A percentile compares a stretch with the other conserved stretches of the same genome.
These are phyloP conservation scores for Condylura cristata DNA, from an alignment of 2,113 vertebrate species.

Conservation along the genomic window DNA sequence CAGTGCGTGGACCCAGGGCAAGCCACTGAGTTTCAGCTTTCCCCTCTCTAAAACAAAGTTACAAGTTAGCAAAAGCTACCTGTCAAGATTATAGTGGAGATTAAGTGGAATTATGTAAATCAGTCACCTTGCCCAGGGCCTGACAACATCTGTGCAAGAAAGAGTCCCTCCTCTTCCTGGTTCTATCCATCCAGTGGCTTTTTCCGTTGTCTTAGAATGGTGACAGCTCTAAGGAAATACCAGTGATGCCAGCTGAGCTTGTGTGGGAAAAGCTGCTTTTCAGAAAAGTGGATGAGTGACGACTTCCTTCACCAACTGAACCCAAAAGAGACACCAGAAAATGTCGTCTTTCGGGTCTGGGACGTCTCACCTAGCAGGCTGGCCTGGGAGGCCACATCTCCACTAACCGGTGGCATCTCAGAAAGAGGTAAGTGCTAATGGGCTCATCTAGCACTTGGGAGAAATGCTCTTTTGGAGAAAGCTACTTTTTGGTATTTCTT, in stretches of 20 bases:
- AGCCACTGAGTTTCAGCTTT: background rate
- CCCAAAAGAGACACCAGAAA: no score
- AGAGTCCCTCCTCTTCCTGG: background rate
- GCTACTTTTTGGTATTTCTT: conserved; percentile 47
- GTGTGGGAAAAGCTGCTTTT: background rate
- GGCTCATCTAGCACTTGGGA: background rate
- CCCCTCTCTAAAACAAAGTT: background rate
- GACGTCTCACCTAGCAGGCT: background rate
- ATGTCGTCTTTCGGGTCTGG: no score
- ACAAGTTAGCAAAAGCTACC: background rate
- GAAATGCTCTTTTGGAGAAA: conserved; percentile 11
- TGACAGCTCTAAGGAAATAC: background rate
- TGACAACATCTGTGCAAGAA: background rate
- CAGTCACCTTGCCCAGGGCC: background rate
- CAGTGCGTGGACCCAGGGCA: background rate
- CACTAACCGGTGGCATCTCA: background rate
- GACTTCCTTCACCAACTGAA: background rate
- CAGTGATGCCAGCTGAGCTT: background rate
- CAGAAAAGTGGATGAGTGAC: background rate
- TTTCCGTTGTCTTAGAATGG: background rate
- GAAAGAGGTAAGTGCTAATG: background rate
- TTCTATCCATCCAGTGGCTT: background rate
- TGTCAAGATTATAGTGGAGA: conserved; percentile 12
- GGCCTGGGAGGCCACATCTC: background rate
- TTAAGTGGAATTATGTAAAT: conserved; percentile 30